Percentiles rank a stretch among this genome's conserved stretches.
phyloP scores from a whole-genome alignment of 1,140 invertebrate species.

The Zaprionus ghesquierei region DNA sequence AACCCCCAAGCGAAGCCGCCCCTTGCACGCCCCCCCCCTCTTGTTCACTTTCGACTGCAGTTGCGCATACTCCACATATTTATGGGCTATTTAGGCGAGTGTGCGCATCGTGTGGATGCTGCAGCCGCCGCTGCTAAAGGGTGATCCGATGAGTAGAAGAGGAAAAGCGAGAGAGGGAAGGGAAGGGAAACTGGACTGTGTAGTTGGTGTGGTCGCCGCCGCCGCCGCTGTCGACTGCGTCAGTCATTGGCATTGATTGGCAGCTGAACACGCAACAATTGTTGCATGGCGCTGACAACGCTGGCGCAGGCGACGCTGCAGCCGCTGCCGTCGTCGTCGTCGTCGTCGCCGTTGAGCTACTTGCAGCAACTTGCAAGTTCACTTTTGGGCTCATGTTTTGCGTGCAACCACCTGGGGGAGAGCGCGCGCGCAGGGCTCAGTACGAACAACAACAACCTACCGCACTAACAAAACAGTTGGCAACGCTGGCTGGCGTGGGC shows the following conservation, averaged over 20 bases:
- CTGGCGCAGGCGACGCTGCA: conserved; percentile 1
- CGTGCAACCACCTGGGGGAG: background rate
- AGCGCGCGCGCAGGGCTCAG: background rate
- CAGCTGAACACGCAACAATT: conserved; percentile 76
- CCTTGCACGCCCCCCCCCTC: background rate
- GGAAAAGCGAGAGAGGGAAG: background rate
- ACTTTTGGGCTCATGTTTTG: conserved; percentile 23
- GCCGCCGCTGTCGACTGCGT: conserved; percentile 4
- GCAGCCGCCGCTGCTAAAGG: conserved; percentile 17
- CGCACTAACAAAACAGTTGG: conserved; percentile 28
- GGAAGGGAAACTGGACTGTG: conserved; percentile 16
- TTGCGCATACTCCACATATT: conserved; percentile 78
- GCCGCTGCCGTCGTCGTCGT: no score
- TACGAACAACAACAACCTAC: conserved; percentile 9
- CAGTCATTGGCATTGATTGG: conserved; percentile 76
- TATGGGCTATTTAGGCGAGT: conserved; percentile 76
- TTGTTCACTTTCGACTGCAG: conserved; percentile 13
- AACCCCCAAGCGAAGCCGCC: conserved; percentile 60
- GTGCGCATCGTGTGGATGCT: conserved; percentile 65
- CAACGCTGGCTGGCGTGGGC: conserved; percentile 21
- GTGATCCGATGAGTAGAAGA: background rate
- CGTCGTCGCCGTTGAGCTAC: background rate
- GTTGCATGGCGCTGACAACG: conserved; percentile 56
- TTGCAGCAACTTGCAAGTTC: conserved; percentile 21
- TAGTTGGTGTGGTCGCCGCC: conserved; percentile 33